Evolutionary conservation across 2,888 invertebrate species (phyloP).

Genomic region (Chrysolina americana): DNA sequence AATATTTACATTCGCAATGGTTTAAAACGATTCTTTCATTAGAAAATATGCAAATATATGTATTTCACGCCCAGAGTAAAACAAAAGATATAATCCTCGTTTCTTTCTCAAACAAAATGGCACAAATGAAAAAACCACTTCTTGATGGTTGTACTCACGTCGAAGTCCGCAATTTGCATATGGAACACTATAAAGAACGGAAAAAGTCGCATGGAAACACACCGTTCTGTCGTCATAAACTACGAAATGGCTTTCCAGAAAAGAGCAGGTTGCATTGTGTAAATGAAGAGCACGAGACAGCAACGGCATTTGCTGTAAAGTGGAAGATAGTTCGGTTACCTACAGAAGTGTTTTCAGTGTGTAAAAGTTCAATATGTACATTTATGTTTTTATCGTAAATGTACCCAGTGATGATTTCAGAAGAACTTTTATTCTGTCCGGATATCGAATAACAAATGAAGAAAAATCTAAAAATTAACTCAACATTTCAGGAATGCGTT

Average conservation of each 20-base stretch:
- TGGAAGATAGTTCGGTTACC: not conserved
- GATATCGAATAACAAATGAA: no score
- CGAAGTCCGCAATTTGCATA: not conserved
- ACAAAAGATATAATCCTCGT: not conserved
- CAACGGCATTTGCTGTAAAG: not conserved
- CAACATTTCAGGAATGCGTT: no score
- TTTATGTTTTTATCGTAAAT: not conserved
- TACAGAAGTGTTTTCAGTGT: not conserved
- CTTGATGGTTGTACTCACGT: not conserved
- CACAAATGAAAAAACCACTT: not conserved
- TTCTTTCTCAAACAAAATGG: not conserved
- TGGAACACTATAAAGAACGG: not conserved
- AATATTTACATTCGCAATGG: not conserved
- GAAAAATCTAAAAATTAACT: no score
- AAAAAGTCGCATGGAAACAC: not conserved
- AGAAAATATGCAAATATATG: not conserved
- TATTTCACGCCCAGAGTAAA: not conserved
- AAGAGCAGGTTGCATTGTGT: slow-evolving; percentile 2
- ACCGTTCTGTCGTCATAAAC: not conserved
- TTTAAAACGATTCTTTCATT: not conserved
- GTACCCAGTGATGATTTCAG: not conserved
- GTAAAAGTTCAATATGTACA: not conserved
- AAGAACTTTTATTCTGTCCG: no score
- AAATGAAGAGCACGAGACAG: not conserved
- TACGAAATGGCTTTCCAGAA: not conserved